These are phyloP conservation scores for Leptopilina clavipes DNA, from an alignment of 1,140 invertebrate genomes.

Conservation along the genomic window DNA sequence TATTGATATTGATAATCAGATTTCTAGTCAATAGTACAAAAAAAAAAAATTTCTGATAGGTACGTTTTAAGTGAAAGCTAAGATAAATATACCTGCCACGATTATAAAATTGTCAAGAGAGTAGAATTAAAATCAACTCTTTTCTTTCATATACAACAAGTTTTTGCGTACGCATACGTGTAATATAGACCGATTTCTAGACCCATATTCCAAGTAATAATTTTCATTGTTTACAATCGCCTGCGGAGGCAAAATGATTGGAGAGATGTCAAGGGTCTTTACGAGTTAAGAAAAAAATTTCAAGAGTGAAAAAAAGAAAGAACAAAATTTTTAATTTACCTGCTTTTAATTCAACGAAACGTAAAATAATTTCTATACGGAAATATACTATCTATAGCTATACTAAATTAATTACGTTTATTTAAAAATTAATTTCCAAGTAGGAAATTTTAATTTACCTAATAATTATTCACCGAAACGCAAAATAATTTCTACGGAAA, in stretches of 20 bases:
- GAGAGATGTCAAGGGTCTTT: neutral
- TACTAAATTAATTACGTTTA: too few species aligned
- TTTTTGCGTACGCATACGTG: neutral
- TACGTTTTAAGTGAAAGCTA: constrained; percentile 10
- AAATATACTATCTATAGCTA: too few species aligned
- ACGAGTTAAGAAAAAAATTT: neutral
- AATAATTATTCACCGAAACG: too few species aligned
- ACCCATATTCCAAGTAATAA: neutral
- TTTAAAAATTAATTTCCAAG: too few species aligned
- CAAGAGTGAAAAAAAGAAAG: too few species aligned
- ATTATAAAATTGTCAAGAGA: neutral
- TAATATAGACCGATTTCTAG: constrained; percentile 8
- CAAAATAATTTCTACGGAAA: too few species aligned
- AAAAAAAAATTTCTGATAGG: neutral
- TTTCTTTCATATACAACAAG: neutral
- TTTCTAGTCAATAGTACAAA: neutral
- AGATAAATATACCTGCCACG: neutral
- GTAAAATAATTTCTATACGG: too few species aligned
- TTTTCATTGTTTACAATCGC: constrained; percentile 33
- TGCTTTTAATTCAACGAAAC: too few species aligned
- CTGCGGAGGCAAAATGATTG: neutral
- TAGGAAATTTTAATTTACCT: too few species aligned
- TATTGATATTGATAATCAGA: neutral
- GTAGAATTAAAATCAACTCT: constrained; percentile 1
- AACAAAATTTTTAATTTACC: too few species aligned